Evolutionary conservation across 2,113 vertebrate genomes (phyloP).

Genomic region (Dasyornis broadbenti): DNA sequence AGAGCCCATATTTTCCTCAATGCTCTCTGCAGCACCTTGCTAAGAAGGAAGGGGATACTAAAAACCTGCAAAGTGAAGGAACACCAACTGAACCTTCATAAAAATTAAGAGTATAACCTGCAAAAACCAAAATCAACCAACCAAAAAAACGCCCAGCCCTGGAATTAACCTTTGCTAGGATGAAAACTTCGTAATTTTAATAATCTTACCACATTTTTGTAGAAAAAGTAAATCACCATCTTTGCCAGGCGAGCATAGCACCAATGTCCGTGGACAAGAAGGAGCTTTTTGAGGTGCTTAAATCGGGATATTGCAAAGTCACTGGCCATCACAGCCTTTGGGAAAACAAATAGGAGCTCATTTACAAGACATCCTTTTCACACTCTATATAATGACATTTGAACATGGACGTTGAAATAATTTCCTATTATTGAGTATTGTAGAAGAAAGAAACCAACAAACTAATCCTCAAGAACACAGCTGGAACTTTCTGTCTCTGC

Average conservation of each 20-base stretch:
- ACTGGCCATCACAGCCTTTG: slow-evolving; percentile 93
- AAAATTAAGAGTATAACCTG: background rate
- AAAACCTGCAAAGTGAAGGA: background rate
- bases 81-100: background rate
- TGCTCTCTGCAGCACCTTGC: background rate
- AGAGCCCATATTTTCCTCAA: background rate
- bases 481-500: background rate
- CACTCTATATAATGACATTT: background rate
- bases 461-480: background rate
- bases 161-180: background rate
- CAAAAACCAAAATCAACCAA: background rate
- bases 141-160: background rate
- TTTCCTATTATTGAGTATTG: background rate
- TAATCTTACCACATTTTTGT: slow-evolving; percentile 91
- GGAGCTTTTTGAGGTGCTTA: slow-evolving; percentile 88
- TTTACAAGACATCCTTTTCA: background rate
- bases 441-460: background rate
- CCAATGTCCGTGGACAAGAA: slow-evolving; percentile 94
- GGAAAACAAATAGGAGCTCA: background rate
- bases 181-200: background rate
- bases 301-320: slow-evolving; percentile 92
- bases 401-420: background rate
- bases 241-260: slow-evolving; percentile 88
- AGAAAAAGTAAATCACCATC: slow-evolving; percentile 96
- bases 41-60: background rate